Base-by-base conservation (phyloP, 2,113 vertebrate species). In the Sminthopsis crassicaudata region DNA sequence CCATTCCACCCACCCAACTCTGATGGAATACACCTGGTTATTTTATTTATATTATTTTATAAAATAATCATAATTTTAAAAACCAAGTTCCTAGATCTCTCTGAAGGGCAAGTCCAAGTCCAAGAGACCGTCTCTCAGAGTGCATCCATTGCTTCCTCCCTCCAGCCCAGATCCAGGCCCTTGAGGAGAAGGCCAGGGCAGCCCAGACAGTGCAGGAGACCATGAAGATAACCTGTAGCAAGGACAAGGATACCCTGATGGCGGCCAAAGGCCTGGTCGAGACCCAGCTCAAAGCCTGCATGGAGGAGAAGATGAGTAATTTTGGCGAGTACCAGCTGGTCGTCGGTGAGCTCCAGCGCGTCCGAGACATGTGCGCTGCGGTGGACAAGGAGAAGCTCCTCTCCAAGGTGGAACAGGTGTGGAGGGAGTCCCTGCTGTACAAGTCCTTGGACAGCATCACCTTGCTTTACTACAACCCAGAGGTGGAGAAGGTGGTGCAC, bases 331-430 rank as follows among this genome's bases (percentile, higher is more conserved):
- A 24, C 2, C 93, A 57, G 93, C 94, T 96, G 88, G 89, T 94
- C 0, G 24, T 93, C 51, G 90, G 88, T 0, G 89, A 2, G 0
- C 94, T 97, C 84, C 91, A 50, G 22, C 93, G 89, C 90, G 96
- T 97, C n/a, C 91, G 94, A 30, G 0, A 1, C 52, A 36, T 97
- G 24, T 98, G 97, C 67, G 12, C 93, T 0, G 12, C 2, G 0
- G 91, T 97, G 52, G 96, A 98, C 90, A 95, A 53, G 46, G 93
- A 94, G 25, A 96, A 93, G 94, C 30, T 98, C 0, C 76, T 92
- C 10, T 2, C 0, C 0, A 92, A 96, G 0, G 22, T 96, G 60
- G 90, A 36, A 0, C 53, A 2, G 14, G 46, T 95, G 25, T 98
- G 97, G 97, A 90, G 42, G 46, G 97, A 97, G 26, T 95, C 96